Evolutionary conservation across 2,888 invertebrate species (phyloP), one percentile per base, ranked within the genome.

Genomic region (Liposcelis brunnea): DNA sequence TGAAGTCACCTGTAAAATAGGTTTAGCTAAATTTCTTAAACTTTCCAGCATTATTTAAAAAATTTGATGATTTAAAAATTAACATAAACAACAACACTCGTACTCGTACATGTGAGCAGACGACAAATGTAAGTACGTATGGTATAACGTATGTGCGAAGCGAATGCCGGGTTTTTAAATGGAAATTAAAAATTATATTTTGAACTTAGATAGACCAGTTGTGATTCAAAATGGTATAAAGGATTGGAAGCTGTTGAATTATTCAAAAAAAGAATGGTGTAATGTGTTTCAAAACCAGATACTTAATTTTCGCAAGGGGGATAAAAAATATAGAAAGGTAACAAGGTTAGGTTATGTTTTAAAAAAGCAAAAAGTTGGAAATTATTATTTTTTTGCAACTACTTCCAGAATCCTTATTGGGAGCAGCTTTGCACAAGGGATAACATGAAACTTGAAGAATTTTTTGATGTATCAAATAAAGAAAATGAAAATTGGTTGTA

Each of bases 401-500:
- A 19, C 34, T 36, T 32, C 19, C 38, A 54, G 53, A 64, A 70
- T 51, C 84, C 85, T 0, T 80, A 81, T 56, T 90, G 86, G 86
- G 90, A 91, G 61, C 68, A 77, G 47, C 69, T 70, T 42, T 80
- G 85, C 54, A 58, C 60, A n/a, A 64, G 62, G 32, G 62, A 70
- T 44, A 58, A 64, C 31, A 69, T 78, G 58, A 75, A 72, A 2
- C 71, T 86, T 53, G 59, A 63, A 46, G 68, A 78, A 44, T 84
- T 90, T 61, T 51, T 75, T 1, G 57, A 57, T 2, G 51, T 48
- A 50, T 38, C 57, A 21, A 54, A 46, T 42, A 52, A 60, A 11
- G 55, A 61, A 18, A 60, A 58, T 43, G 56, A 70, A 2, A 67
- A 73, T 51, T 86, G 84, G 78, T 71, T 77, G 62, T 89, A 89